phyloP scores from a whole-genome alignment of 2,797 vertebrate species.

The Cossypha caffra region DNA sequence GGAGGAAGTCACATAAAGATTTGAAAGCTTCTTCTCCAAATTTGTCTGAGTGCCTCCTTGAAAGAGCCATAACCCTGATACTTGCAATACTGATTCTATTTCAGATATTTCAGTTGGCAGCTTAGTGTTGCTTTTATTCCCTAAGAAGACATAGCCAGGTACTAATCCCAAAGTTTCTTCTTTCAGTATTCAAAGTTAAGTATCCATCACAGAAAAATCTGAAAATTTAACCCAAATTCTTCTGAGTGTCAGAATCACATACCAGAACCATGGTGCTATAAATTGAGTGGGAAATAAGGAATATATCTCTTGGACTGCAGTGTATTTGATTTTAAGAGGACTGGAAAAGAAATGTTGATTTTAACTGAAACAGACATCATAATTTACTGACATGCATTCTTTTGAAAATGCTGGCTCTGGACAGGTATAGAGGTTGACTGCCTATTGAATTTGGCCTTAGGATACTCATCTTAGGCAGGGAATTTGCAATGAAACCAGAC shows the following conservation, averaged over 20 bases:
- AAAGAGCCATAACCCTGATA: not conserved
- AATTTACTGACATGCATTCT: conserved; percentile 62
- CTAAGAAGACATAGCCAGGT: not conserved
- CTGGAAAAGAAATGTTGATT: conserved; percentile 75
- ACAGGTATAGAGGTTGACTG: conserved; percentile 55
- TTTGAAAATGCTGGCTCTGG: conserved; percentile 67
- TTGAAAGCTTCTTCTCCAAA: not conserved
- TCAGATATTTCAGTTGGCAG: conserved; percentile 1
- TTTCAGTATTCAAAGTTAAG: conserved; percentile 3
- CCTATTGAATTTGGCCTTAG: conserved; percentile 73
- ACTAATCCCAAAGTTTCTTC: conserved; percentile 19
- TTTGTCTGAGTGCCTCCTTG: not conserved
- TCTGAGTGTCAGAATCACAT: not conserved
- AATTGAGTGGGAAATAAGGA: conserved; percentile 61
- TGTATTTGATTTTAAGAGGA: conserved; percentile 69
- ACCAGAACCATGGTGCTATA: not conserved
- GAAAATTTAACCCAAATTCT: conserved; percentile 6
- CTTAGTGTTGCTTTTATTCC: conserved; percentile 11
- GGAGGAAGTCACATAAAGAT: not conserved
- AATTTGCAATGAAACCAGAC: conserved; percentile 66
- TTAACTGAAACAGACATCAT: conserved; percentile 73
- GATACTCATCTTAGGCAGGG: conserved; percentile 47
- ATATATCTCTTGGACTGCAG: conserved; percentile 41
- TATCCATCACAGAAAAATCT: not conserved
- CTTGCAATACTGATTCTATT: not conserved